These are phyloP conservation scores for Passerina amoena DNA, from an alignment of 2,113 vertebrate genomes.

Conservation along the genomic window DNA sequence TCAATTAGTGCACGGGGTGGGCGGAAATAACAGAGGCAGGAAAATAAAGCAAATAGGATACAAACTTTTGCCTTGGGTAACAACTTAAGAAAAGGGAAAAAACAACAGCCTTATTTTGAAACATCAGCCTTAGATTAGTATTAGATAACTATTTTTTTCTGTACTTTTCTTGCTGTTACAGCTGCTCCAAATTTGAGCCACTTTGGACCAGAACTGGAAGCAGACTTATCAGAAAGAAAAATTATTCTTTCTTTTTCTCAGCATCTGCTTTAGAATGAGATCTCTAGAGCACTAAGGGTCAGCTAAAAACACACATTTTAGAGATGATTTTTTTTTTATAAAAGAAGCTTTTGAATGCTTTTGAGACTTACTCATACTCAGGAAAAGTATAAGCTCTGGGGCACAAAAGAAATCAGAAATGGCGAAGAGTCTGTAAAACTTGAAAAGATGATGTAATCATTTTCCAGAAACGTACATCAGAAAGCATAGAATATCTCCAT, in stretches of 20 bases:
- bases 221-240: not conserved
- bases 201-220: not conserved
- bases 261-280: slow-evolving; percentile 28
- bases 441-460: not conserved
- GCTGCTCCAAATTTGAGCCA: slow-evolving; percentile 41
- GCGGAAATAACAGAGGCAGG: not conserved
- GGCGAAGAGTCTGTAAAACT: not conserved
- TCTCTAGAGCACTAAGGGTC: slow-evolving; percentile 14
- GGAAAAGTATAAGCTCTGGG: not conserved
- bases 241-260: not conserved
- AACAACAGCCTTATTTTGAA: not conserved
- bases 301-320: not conserved
- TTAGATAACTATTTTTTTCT: not conserved
- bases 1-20: not conserved
- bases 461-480: not conserved
- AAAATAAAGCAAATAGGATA: not conserved
- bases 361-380: not conserved
- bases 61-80: not conserved
- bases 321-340: not conserved
- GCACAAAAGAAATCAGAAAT: slow-evolving; percentile 18
- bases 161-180: not conserved
- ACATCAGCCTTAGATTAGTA: not conserved
- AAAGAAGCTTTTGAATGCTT: not conserved
- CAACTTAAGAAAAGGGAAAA: not conserved
- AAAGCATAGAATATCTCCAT: not conserved